Base-by-base conservation (phyloP, 2,797 vertebrate genomes). In the Nannoperca obscura region DNA sequence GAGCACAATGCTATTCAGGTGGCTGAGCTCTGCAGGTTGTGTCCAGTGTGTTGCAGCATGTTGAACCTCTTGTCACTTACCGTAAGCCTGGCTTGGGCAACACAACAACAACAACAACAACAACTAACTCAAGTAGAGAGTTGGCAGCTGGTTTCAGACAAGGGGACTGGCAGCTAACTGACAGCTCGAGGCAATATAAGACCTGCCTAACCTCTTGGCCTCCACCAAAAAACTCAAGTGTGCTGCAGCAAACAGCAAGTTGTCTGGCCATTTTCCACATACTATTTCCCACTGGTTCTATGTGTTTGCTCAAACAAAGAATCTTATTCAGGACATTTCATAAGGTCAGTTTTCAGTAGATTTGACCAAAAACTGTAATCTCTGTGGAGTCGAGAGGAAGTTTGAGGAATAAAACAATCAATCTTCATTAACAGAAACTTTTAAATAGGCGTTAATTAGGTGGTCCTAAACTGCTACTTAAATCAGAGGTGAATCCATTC, bases 11-110 rank as follows among this genome's bases (percentile, higher is more conserved):
- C 15, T 3, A 20, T 49, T 30, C 42, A 54, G 52, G 22, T 52
- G 53, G 68, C 59, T 52, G 65, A 80, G 59, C 72, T 65, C 64
- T 76, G 77, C 82, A 64, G 47, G 64, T 52, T 59, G 71, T 67
- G 61, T 71, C 46, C 68, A 74, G 66, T 78, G 61, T 7, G 2
- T 10, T 47, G 68, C 57, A 69, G 64, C 40, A 30, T 53, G 62
- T 70, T 71, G 60, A 79, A 64, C 82, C 62, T 86, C 79, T 78
- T 36, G 57, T 73, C 78, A 80, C 71, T 70, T 76, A 84, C 82
- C 78, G n/a, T 78, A 79, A 76, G 55, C 68, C 80, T 66, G 57
- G 36, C 47, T 70, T 68, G 81, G 52, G 50, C 59, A 70, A 74
- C 78, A 54, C 73, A 24, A 49, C 42, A 52, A 63, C 30, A 19